Percentiles rank a stretch among this genome's conserved stretches.
phyloP scores from a whole-genome alignment of 2,797 vertebrate species.

The Argya squamiceps region DNA sequence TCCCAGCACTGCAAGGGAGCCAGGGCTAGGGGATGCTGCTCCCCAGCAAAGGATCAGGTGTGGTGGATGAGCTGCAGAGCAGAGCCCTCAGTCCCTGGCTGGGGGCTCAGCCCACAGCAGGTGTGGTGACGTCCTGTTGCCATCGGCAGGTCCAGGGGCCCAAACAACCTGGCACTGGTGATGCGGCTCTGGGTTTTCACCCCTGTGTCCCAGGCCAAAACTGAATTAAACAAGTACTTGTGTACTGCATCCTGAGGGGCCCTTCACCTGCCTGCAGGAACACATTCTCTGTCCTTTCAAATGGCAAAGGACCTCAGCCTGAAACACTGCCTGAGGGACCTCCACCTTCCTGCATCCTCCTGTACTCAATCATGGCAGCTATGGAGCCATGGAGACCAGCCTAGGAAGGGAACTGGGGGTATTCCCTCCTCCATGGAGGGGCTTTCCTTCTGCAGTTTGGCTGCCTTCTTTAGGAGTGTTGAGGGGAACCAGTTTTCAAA shows the following conservation, averaged over 20 bases:
- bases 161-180: background rate
- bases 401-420: fast-evolving
- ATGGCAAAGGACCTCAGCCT: background rate
- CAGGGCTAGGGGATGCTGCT: background rate
- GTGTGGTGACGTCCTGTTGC: background rate
- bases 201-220: fast-evolving
- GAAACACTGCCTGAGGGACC: background rate
- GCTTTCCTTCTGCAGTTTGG: background rate
- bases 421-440: background rate
- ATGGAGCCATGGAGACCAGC: fast-evolving
- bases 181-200: fast-evolving
- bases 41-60: background rate
- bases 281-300: background rate
- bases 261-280: background rate
- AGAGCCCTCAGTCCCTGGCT: background rate
- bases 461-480: background rate
- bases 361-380: fast-evolving
- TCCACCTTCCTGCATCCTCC: background rate
- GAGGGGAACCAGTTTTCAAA: background rate
- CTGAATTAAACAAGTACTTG: fast-evolving
- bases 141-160: fast-evolving
- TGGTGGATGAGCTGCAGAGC: background rate
- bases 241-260: background rate
- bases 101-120: background rate
- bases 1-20: background rate